Evolutionary conservation across 2,888 invertebrate species (phyloP).

Genomic region (Lasioglossum lativentre): DNA sequence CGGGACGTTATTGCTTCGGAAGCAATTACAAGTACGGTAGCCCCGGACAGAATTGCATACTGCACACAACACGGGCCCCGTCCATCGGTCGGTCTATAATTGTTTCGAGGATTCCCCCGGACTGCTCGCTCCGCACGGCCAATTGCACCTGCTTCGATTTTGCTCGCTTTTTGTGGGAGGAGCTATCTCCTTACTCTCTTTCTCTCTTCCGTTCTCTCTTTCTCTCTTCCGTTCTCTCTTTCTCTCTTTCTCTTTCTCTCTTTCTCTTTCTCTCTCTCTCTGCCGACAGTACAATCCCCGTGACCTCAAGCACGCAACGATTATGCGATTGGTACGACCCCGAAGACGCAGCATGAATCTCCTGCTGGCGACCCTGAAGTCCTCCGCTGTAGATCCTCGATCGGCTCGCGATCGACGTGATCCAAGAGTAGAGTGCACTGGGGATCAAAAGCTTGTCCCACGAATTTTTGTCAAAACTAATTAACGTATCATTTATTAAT

Average conservation of each 20-base stretch:
- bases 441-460: background rate
- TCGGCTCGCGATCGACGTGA: background rate
- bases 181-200: conserved; percentile 71
- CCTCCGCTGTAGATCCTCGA: background rate
- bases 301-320: conserved; percentile 78
- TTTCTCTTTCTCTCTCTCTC: background rate
- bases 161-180: conserved; percentile 77
- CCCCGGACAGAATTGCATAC: conserved; percentile 72
- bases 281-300: conserved; percentile 66
- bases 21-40: conserved; percentile 78
- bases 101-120: conserved; percentile 78
- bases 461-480: too few relatives aligned
- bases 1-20: conserved; percentile 68
- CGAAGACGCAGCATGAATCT: conserved; percentile 2
- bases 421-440: background rate
- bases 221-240: background rate
- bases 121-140: conserved; percentile 62
- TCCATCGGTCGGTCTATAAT: conserved; percentile 72
- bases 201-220: background rate
- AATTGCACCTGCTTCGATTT: conserved; percentile 82
- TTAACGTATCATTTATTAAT: too few relatives aligned
- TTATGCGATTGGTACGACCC: conserved; percentile 74
- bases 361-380: background rate
- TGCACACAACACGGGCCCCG: conserved; percentile 53
- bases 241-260: background rate